Percentiles rank a stretch among this genome's conserved stretches.
phyloP scores from a whole-genome alignment of 1,140 invertebrate species.

The Amyelois transitella region DNA sequence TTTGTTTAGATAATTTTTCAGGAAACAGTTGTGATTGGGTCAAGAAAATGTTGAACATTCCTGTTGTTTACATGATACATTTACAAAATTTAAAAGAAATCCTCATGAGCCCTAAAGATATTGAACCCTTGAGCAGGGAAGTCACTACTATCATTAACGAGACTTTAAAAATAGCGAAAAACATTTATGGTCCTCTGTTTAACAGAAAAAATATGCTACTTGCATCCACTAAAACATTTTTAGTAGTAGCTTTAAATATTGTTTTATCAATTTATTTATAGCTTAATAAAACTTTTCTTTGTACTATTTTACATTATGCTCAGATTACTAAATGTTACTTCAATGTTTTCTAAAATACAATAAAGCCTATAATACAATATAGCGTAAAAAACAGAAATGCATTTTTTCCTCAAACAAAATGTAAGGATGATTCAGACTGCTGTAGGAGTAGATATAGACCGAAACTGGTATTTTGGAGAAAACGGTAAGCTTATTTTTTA shows the following conservation, averaged over 20 bases:
- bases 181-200: slow-evolving; percentile 54
- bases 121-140: slow-evolving; percentile 25
- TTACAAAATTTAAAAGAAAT: slow-evolving; percentile 31
- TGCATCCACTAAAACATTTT: slow-evolving; percentile 2
- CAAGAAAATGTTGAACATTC: slow-evolving; percentile 50
- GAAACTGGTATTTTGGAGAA: slow-evolving; percentile 45
- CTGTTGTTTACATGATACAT: slow-evolving; percentile 49
- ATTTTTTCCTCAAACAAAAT: slow-evolving; percentile 30
- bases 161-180: slow-evolving; percentile 34
- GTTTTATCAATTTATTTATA: neutral
- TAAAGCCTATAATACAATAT: no score
- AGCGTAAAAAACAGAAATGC: slow-evolving; percentile 51
- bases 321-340: no score
- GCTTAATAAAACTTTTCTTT: neutral
- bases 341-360: no score
- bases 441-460: slow-evolving; percentile 47
- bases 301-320: neutral
- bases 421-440: slow-evolving; percentile 14
- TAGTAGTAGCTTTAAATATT: neutral
- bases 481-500: neutral
- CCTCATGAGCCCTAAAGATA: slow-evolving; percentile 26
- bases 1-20: slow-evolving; percentile 49
- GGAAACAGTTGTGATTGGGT: slow-evolving; percentile 61
- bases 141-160: slow-evolving; percentile 40
- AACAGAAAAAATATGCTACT: slow-evolving; percentile 12